A percentile compares a stretch with the other conserved stretches of the same genome.
phyloP scores from a whole-genome alignment of 1,140 invertebrate genomes.

The Drosophila sechellia region DNA sequence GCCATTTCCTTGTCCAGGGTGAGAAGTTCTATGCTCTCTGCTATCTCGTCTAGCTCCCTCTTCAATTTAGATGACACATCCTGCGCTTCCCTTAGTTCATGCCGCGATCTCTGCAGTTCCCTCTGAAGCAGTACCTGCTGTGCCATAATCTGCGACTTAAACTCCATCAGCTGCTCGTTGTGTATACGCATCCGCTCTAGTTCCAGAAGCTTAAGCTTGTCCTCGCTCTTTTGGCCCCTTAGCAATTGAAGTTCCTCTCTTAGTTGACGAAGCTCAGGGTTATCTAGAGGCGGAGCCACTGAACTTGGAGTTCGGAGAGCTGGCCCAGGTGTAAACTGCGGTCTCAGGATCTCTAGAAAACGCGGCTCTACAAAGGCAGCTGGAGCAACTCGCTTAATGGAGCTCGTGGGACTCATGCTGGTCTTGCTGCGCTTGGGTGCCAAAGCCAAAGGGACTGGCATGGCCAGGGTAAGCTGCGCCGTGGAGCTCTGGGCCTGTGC shows the following conservation, averaged over 20 bases:
- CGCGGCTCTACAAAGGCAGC: conserved; percentile 88
- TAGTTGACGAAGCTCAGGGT: conserved; percentile 90
- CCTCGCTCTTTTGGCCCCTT: conserved; percentile 92
- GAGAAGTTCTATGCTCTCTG: conserved; percentile 97
- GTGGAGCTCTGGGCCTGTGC: conserved; percentile 69
- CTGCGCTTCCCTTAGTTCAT: conserved; percentile 93
- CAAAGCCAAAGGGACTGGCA: conserved; percentile 66
- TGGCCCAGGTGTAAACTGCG: conserved; percentile 93
- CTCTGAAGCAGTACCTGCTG: conserved; percentile 94
- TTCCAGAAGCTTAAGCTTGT: conserved; percentile 94
- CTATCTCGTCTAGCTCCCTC: conserved; percentile 95
- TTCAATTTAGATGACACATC: conserved; percentile 91
- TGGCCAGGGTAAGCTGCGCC: conserved; percentile 64
- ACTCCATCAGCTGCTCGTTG: conserved; percentile 95
- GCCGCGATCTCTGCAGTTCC: conserved; percentile 92
- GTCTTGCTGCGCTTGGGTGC: conserved; percentile 80
- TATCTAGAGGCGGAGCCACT: conserved; percentile 85
- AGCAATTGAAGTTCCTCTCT: conserved; percentile 96
- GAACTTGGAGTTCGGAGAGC: conserved; percentile 87
- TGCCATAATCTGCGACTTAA: conserved; percentile 97
- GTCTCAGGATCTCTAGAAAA: conserved; percentile 94
- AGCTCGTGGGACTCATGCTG: conserved; percentile 74
- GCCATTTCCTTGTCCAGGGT: conserved; percentile 99
- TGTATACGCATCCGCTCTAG: conserved; percentile 93
- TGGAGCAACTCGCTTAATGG: conserved; percentile 53